These are phyloP conservation scores for Nothobranchius kuhntae DNA, from an alignment of 2,113 vertebrate genomes.

Conservation along the genomic window DNA sequence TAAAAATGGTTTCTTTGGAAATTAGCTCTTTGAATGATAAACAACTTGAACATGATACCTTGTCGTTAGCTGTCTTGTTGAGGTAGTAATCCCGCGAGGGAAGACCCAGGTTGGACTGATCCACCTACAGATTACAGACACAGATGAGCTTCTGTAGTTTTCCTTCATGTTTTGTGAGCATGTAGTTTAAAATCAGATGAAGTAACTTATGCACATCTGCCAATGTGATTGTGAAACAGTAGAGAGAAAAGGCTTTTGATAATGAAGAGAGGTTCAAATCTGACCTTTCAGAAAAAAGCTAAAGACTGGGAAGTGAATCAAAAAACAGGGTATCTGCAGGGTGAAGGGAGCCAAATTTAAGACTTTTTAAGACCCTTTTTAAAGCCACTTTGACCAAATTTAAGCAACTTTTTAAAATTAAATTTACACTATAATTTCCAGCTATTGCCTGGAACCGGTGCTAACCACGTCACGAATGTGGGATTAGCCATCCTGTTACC, in stretches of 20 bases:
- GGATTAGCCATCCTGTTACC: no score
- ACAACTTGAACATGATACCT: slow-evolving; percentile 73
- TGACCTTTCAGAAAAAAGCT: not conserved
- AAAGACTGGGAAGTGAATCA: no score
- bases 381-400: no score
- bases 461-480: no score
- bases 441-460: no score
- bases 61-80: slow-evolving; percentile 94
- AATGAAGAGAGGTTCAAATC: slow-evolving; percentile 8
- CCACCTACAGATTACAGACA: slow-evolving; percentile 78
- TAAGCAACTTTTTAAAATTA: no score
- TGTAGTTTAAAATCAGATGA: not conserved
- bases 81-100: slow-evolving; percentile 95
- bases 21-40: no score
- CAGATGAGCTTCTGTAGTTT: slow-evolving; percentile 32
- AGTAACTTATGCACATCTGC: not conserved
- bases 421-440: no score
- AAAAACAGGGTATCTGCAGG: no score
- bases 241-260: not conserved
- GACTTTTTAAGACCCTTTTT: no score
- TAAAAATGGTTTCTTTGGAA: no score
- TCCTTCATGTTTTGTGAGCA: slow-evolving; percentile 1
- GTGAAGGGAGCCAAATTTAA: no score
- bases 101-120: slow-evolving; percentile 92
- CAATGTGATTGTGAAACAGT: not conserved